Conservation (phyloP, 1,140 invertebrate species). For the Drosophila fuyamai region DNA sequence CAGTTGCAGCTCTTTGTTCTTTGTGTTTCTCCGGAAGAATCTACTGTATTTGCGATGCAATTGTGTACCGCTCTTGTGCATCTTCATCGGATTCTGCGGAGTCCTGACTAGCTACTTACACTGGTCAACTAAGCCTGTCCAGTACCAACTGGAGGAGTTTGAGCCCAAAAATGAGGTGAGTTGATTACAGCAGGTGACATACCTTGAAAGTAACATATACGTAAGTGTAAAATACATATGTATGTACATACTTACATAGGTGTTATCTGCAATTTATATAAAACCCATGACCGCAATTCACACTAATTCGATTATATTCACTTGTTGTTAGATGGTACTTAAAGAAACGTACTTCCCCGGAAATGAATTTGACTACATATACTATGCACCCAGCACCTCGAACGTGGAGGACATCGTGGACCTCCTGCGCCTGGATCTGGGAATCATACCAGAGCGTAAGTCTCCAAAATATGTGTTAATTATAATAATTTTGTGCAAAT, state of each 20-base stretch:
- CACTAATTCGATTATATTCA: background rate
- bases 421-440: conserved; percentile 72
- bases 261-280: conserved; percentile 9
- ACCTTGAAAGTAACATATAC: background rate
- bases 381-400: conserved; percentile 78
- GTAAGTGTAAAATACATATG: background rate
- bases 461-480: background rate
- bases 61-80: conserved; percentile 11
- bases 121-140: conserved; percentile 28
- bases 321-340: conserved; percentile 25
- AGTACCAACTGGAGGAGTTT: conserved; percentile 11
- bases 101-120: conserved; percentile 42
- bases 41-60: conserved; percentile 44
- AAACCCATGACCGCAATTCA: conserved; percentile 3
- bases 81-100: conserved; percentile 4
- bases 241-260: background rate
- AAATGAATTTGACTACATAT: conserved; percentile 70
- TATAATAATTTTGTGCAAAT: background rate
- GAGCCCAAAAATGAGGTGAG: conserved; percentile 63
- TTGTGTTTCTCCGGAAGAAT: conserved; percentile 62
- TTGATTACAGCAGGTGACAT: background rate
- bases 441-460: conserved; percentile 79
- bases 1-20: conserved; percentile 50
- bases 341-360: conserved; percentile 50
- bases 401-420: conserved; percentile 77